Conservation (phyloP, 2,113 vertebrate species). For the Myiopsitta monachus region DNA sequence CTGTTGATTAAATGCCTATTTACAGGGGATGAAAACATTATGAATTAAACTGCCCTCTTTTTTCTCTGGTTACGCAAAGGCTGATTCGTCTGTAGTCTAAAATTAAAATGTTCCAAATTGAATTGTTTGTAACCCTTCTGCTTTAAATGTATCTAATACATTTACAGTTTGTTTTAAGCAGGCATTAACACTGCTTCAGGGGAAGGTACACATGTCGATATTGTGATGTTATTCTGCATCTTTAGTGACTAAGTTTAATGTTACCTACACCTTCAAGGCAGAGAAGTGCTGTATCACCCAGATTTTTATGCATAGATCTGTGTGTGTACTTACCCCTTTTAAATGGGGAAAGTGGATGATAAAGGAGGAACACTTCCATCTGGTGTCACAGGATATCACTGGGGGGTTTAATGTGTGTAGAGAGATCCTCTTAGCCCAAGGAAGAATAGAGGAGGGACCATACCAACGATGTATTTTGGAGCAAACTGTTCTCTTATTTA, state of each 20-base stretch:
- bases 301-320: neutral
- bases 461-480: neutral
- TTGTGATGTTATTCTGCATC: neutral
- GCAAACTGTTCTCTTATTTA: neutral
- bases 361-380: neutral
- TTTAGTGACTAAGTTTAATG: neutral
- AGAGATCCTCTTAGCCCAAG: neutral
- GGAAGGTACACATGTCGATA: neutral
- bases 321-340: neutral
- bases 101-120: neutral
- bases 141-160: neutral
- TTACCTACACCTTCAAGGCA: neutral
- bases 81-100: neutral
- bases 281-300: neutral
- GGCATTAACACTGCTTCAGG: neutral
- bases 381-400: neutral
- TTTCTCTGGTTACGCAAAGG: neutral
- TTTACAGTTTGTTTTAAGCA: neutral
- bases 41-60: neutral
- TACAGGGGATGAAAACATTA: neutral
- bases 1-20: constrained; percentile 24
- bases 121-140: neutral
- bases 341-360: neutral
- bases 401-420: neutral
- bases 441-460: neutral